phyloP scores from a whole-genome alignment of 2,113 vertebrate species.

The Notarius quadriscutis region DNA sequence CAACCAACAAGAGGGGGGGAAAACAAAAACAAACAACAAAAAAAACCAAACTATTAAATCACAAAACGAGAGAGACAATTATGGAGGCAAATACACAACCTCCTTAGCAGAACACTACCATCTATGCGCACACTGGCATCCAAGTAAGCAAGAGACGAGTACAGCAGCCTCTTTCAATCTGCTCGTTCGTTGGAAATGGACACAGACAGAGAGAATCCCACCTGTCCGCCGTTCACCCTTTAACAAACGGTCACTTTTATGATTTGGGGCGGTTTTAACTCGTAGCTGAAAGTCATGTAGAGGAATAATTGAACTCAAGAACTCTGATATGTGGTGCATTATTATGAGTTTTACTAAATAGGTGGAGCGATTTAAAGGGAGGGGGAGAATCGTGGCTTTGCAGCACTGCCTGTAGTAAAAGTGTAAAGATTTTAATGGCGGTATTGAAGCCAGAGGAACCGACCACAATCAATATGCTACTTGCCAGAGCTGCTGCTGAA shows the following conservation, averaged over 20 bases:
- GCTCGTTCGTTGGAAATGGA: constrained; percentile 21
- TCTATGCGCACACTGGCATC: constrained; percentile 42
- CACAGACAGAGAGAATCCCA: constrained; percentile 49
- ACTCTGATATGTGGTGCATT: not conserved
- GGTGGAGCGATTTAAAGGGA: not conserved
- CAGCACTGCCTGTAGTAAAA: not conserved
- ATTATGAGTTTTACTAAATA: constrained; percentile 1
- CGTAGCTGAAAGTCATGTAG: not conserved
- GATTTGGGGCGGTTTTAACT: constrained; percentile 17
- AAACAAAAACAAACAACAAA: not conserved
- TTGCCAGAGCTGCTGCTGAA: not conserved
- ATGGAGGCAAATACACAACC: constrained; percentile 34
- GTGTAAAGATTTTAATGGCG: not conserved
- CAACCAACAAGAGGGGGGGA: not conserved
- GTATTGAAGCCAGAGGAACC: not conserved
- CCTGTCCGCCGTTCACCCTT: constrained; percentile 33
- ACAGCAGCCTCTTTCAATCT: constrained; percentile 34
- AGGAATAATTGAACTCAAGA: not conserved
- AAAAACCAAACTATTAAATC: constrained; percentile 21
- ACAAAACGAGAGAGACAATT: constrained; percentile 44
- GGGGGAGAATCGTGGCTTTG: not conserved
- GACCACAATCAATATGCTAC: not conserved
- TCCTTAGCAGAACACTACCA: constrained; percentile 26
- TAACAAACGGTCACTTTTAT: constrained; percentile 3
- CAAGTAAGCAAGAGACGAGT: constrained; percentile 40